phyloP scores from a whole-genome alignment of 2,888 invertebrate species.

The Platycheirus rosarum region DNA sequence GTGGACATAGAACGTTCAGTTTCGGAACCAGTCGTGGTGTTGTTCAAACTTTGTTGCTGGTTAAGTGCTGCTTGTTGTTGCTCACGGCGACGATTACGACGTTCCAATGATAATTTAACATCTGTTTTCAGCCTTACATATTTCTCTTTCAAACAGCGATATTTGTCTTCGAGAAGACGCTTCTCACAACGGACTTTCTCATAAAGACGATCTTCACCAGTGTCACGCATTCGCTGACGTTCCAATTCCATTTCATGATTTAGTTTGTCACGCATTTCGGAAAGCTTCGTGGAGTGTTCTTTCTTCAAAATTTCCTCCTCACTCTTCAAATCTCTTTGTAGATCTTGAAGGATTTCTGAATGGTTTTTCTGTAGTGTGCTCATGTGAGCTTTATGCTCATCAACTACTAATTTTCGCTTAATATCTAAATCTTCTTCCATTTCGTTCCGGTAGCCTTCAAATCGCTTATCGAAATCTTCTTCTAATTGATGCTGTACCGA shows the following conservation, averaged over 20 bases:
- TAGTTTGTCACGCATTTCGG: conserved; percentile 86
- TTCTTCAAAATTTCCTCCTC: conserved; percentile 88
- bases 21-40: conserved; percentile 89
- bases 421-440: conserved; percentile 83
- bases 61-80: conserved; percentile 83
- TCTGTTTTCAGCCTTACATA: conserved; percentile 91
- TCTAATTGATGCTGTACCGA: conserved; percentile 83
- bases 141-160: conserved; percentile 91
- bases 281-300: conserved; percentile 87
- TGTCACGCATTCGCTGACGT: conserved; percentile 81
- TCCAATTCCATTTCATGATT: conserved; percentile 85
- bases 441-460: conserved; percentile 80
- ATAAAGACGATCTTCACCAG: conserved; percentile 83
- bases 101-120: conserved; percentile 90
- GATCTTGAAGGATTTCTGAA: conserved; percentile 80
- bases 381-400: conserved; percentile 83
- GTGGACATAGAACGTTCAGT: conserved; percentile 91
- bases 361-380: conserved; percentile 81
- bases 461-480: conserved; percentile 82
- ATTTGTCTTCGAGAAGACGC: conserved; percentile 89
- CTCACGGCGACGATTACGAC: conserved; percentile 87
- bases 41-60: conserved; percentile 80
- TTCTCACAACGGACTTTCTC: conserved; percentile 88
- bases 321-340: conserved; percentile 81
- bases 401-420: conserved; percentile 84